Evolutionary conservation across 2,113 vertebrate species (phyloP).

Genomic region (Rhynchomys soricoides): DNA sequence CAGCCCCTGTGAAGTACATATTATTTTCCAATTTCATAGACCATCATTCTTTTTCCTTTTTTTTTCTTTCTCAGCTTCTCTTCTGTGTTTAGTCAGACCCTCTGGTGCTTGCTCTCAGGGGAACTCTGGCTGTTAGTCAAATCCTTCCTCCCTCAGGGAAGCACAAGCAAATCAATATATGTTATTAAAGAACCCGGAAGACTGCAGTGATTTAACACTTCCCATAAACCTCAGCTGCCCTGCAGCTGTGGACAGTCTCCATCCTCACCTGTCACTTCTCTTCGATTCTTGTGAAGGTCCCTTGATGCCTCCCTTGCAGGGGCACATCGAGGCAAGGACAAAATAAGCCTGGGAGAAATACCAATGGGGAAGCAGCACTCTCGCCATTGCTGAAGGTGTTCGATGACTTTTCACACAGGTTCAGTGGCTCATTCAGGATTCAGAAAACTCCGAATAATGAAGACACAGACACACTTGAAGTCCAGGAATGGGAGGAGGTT

Average conservation of each 20-base stretch:
- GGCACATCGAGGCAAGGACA: conserved; percentile 20
- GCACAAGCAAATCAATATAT: conserved; percentile 83
- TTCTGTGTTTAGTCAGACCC: conserved; percentile 71
- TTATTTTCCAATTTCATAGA: conserved; percentile 64
- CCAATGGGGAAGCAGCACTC: not conserved
- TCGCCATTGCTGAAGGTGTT: not conserved
- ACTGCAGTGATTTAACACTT: conserved; percentile 74
- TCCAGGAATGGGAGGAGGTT: not conserved
- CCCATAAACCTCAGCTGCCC: conserved; percentile 76
- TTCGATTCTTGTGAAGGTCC: conserved; percentile 1
- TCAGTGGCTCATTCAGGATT: not conserved
- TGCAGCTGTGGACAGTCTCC: conserved; percentile 42
- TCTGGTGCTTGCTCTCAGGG: conserved; percentile 70
- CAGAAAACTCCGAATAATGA: conserved; percentile 25
- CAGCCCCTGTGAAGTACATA: conserved; percentile 41
- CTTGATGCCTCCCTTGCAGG: not conserved
- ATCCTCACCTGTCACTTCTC: conserved; percentile 50
- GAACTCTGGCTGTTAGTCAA: conserved; percentile 81
- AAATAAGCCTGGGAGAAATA: not conserved
- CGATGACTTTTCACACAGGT: not conserved
- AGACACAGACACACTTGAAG: not conserved
- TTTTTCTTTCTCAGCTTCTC: conserved; percentile 38
- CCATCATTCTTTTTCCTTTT: conserved; percentile 59
- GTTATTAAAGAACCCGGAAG: conserved; percentile 82
- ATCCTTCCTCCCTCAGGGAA: conserved; percentile 78